Conservation (phyloP, 2,797 vertebrate genomes). For the Artibeus lituratus region DNA sequence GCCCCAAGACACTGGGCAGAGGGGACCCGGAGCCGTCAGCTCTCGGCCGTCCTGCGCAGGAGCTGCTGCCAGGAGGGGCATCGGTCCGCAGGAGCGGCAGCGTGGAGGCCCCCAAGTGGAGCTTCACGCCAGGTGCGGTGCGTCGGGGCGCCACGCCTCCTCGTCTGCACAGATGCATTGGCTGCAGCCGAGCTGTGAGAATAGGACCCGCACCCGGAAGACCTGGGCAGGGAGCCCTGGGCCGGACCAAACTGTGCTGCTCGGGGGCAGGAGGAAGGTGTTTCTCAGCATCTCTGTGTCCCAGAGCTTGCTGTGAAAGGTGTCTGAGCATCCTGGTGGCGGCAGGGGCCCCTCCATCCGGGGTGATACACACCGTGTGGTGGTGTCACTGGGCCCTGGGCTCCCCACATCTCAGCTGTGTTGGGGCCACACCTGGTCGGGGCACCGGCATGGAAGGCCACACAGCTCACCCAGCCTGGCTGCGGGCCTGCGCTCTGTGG, state of each 20-base stretch:
- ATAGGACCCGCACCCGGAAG: neutral
- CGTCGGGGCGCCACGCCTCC: neutral
- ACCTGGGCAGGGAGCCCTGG: neutral
- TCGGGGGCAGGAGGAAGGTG: neutral
- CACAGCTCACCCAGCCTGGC: neutral
- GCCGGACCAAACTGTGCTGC: too few species aligned
- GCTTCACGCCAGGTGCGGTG: neutral
- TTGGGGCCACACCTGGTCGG: neutral
- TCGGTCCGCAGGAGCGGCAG: neutral
- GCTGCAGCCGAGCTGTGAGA: fast-evolving
- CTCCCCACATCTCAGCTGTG: fast-evolving
- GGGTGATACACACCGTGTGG: neutral
- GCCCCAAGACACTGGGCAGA: too few species aligned
- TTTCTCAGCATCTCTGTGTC: neutral
- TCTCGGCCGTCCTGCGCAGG: neutral
- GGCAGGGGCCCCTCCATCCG: fast-evolving
- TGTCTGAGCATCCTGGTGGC: neutral
- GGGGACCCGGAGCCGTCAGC: neutral
- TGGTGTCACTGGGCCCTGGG: neutral
- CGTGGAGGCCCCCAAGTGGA: neutral
- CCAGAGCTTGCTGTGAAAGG: neutral
- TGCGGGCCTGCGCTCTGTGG: too few species aligned
- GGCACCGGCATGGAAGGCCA: too few species aligned
- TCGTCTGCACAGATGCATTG: fast-evolving
- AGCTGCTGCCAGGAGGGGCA: neutral